Evolutionary conservation across 2,113 vertebrate species (phyloP).

Genomic region (Anarrhichthys ocellatus): DNA sequence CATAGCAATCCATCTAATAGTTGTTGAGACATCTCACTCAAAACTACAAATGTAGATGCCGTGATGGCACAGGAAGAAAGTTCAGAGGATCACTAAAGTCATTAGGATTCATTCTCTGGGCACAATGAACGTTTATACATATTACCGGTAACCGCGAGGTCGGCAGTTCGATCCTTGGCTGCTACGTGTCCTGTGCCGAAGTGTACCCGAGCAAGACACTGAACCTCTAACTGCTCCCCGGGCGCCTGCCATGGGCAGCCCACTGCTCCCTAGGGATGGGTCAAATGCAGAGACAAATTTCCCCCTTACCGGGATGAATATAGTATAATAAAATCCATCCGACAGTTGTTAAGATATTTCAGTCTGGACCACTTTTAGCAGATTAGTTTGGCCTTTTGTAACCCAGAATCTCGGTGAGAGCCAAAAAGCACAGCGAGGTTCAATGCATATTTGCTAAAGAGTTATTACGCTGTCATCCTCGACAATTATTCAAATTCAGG

Average conservation of each 20-base stretch:
- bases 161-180: too few species aligned
- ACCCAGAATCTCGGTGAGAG: not conserved
- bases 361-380: not conserved
- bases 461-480: conserved; percentile 1
- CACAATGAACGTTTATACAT: not conserved
- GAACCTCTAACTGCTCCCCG: too few species aligned
- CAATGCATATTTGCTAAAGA: not conserved
- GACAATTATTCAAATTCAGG: not conserved
- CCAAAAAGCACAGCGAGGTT: not conserved
- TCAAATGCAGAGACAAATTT: too few species aligned
- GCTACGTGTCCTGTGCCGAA: too few species aligned
- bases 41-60: not conserved
- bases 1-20: not conserved
- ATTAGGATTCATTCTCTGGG: not conserved
- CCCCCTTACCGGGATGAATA: too few species aligned
- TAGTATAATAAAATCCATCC: not conserved
- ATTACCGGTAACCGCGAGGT: too few species aligned
- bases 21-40: not conserved
- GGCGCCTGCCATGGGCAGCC: too few species aligned
- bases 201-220: too few species aligned
- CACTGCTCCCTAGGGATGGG: too few species aligned
- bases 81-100: not conserved
- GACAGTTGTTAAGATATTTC: not conserved
- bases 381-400: not conserved
- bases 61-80: not conserved